These are phyloP conservation scores for Elegia similella DNA, from an alignment of 2,888 invertebrate genomes.

Conservation along the genomic window DNA sequence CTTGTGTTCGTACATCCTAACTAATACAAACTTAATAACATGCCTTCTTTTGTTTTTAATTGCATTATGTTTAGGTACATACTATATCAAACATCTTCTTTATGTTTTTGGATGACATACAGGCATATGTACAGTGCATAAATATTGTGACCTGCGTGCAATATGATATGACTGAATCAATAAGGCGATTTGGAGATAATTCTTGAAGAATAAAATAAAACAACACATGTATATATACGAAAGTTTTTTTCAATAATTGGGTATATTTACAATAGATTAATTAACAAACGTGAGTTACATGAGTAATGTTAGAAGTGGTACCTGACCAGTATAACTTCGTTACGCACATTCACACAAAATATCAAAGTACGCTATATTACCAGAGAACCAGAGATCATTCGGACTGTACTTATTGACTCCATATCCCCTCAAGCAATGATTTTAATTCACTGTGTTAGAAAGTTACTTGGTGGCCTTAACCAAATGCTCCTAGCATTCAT, in stretches of 20 bases:
- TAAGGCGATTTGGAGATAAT: too few species aligned
- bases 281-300: constrained; percentile 80
- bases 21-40: too few species aligned
- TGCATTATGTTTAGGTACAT: too few species aligned
- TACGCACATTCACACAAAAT: constrained; percentile 57
- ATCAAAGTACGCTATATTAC: constrained; percentile 44
- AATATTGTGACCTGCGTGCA: too few species aligned
- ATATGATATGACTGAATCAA: too few species aligned
- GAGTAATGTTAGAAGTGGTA: constrained; percentile 65
- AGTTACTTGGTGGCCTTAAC: background rate
- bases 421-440: background rate
- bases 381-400: constrained; percentile 43
- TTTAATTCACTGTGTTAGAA: background rate
- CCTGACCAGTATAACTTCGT: constrained; percentile 40
- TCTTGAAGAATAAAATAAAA: constrained; percentile 41
- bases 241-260: constrained; percentile 79
- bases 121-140: too few species aligned
- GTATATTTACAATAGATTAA: constrained; percentile 80
- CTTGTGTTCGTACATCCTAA: too few species aligned
- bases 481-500: background rate
- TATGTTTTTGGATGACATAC: too few species aligned
- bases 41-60: too few species aligned
- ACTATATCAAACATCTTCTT: too few species aligned
- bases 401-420: constrained; percentile 34
- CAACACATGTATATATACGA: constrained; percentile 63